Percentiles rank a stretch among this genome's conserved stretches.
These are phyloP conservation scores for Axea sp. DNA, from an alignment of 2,888 invertebrate species.

Conservation along the genomic window DNA sequence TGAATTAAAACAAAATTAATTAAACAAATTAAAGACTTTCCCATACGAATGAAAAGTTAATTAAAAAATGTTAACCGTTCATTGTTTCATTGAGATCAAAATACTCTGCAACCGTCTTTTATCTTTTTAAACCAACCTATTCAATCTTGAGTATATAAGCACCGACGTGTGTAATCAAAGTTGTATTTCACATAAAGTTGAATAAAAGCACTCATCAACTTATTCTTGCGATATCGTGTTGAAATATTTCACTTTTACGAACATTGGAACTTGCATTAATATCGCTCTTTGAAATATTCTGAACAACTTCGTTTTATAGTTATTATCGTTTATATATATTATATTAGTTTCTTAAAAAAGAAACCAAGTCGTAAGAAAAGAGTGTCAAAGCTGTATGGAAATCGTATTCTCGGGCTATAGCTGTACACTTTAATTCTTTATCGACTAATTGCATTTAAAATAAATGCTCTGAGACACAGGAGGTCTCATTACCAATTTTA, in stretches of 20 bases:
- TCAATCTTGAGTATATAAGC: not conserved
- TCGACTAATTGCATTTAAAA: no score
- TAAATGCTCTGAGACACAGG: no score
- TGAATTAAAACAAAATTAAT: constrained; percentile 74
- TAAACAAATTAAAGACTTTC: no score
- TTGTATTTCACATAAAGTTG: constrained; percentile 13
- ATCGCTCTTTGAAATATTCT: not conserved
- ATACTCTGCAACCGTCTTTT: not conserved
- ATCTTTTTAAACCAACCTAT: constrained; percentile 13
- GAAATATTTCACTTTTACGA: not conserved
- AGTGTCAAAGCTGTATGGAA: no score
- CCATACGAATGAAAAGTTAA: no score
- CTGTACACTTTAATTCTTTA: no score
- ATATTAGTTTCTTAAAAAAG: no score
- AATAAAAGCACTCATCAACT: constrained; percentile 17
- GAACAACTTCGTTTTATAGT: not conserved
- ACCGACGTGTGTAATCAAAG: constrained; percentile 20
- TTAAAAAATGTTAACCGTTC: no score
- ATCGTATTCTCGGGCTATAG: no score
- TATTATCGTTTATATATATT: no score
- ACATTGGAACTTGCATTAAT: not conserved
- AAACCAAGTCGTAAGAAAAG: no score
- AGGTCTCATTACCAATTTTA: no score
- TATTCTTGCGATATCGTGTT: constrained; percentile 13
- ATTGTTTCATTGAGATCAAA: constrained; percentile 18